phyloP scores from a whole-genome alignment of 2,888 invertebrate genomes.

The Podabrus alpinus region DNA sequence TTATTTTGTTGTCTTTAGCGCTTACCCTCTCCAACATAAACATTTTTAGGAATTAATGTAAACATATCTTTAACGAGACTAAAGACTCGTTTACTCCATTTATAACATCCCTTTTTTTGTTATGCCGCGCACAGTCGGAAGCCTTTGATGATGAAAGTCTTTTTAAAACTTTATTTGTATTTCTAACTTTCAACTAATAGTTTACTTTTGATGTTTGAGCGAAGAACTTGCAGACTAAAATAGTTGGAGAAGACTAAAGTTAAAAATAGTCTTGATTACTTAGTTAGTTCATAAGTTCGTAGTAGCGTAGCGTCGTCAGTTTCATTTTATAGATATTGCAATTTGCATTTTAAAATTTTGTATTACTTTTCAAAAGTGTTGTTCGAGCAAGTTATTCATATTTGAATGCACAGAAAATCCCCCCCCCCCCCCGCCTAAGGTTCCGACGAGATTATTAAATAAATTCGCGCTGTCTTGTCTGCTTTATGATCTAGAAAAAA shows the following conservation, averaged over 20 bases:
- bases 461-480: not conserved
- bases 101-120: conserved; percentile 16
- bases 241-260: conserved; percentile 25
- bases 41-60: conserved; percentile 20
- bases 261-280: conserved; percentile 8
- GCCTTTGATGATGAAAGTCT: conserved; percentile 21
- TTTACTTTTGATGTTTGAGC: conserved; percentile 22
- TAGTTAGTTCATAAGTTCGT: not conserved
- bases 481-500: not conserved
- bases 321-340: not conserved
- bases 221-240: conserved; percentile 30
- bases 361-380: not conserved
- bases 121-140: conserved; percentile 8
- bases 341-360: not conserved
- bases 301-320: not conserved
- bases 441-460: not conserved
- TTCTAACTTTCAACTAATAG: conserved; percentile 22
- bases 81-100: conserved; percentile 19
- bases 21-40: conserved; percentile 26
- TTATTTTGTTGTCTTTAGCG: conserved; percentile 21
- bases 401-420: not conserved
- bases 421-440: not conserved
- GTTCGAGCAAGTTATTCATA: not conserved
- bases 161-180: conserved; percentile 25
- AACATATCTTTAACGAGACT: conserved; percentile 24